Conservation (phyloP, 2,113 vertebrate species). For the Australoheros scitulus region DNA sequence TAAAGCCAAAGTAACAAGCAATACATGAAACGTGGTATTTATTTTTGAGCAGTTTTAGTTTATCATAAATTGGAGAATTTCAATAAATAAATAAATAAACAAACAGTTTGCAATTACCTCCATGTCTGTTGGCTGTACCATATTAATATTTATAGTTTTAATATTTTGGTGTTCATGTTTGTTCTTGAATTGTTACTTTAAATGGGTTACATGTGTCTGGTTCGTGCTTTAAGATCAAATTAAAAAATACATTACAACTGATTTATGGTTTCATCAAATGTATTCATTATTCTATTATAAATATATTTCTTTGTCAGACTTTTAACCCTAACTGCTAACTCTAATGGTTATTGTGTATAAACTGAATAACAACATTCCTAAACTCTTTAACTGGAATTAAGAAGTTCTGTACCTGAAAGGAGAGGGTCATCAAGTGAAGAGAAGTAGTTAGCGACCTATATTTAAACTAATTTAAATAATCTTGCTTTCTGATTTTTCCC, state of each 20-base stretch:
- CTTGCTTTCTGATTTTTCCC: too few relatives aligned
- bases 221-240: conserved; percentile 15
- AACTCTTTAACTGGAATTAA: background rate
- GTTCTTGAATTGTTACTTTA: background rate
- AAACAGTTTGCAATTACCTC: background rate
- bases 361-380: background rate
- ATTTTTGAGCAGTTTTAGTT: background rate
- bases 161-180: background rate
- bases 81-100: background rate
- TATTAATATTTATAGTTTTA: background rate
- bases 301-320: background rate
- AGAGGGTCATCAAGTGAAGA: background rate
- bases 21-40: background rate
- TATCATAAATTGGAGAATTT: background rate
- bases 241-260: background rate
- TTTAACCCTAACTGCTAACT: background rate
- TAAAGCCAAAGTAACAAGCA: background rate
- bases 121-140: background rate
- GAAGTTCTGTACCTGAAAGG: background rate
- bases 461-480: too few relatives aligned
- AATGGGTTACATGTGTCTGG: background rate
- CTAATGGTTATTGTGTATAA: background rate
- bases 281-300: background rate
- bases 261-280: background rate
- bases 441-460: background rate